These are phyloP conservation scores for Ageneiosus marmoratus DNA, from an alignment of 2,113 vertebrate genomes.

Conservation along the genomic window DNA sequence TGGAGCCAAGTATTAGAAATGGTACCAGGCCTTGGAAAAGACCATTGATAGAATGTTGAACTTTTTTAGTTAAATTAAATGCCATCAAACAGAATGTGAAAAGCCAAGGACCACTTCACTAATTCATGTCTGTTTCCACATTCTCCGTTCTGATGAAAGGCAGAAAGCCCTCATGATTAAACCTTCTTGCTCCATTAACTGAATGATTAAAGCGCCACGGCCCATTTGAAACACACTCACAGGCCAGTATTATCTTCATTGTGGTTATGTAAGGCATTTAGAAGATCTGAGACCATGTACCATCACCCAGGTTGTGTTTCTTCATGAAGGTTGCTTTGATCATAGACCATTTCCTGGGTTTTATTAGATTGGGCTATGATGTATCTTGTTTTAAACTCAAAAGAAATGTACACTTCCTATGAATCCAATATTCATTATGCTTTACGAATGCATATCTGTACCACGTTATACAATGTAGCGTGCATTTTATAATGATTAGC, in stretches of 20 bases:
- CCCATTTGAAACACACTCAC: constrained; percentile 42
- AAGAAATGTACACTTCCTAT: neutral
- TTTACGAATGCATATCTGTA: neutral
- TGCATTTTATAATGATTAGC: too few relatives aligned
- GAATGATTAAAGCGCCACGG: constrained; percentile 49
- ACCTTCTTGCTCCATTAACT: constrained; percentile 31
- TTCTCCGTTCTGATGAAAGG: constrained; percentile 56
- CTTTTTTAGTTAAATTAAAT: constrained; percentile 47
- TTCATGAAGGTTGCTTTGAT: neutral
- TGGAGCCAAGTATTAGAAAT: neutral
- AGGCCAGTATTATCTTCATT: constrained; percentile 43
- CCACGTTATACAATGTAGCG: too few relatives aligned
- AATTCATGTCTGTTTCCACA: constrained; percentile 57
- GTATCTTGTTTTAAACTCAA: neutral
- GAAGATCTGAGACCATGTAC: neutral
- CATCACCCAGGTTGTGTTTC: neutral
- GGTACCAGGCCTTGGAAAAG: neutral
- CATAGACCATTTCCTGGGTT: neutral
- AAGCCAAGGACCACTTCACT: constrained; percentile 44
- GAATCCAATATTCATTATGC: neutral
- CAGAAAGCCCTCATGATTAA: constrained; percentile 44
- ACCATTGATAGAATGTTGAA: constrained; percentile 2
- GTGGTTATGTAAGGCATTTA: constrained; percentile 29
- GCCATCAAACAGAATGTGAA: constrained; percentile 55
- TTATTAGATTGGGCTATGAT: neutral